A percentile compares a stretch with the other conserved stretches of the same genome.
These are phyloP conservation scores for Invenusta paracnida DNA, from an alignment of 2,888 invertebrate genomes.

Conservation along the genomic window DNA sequence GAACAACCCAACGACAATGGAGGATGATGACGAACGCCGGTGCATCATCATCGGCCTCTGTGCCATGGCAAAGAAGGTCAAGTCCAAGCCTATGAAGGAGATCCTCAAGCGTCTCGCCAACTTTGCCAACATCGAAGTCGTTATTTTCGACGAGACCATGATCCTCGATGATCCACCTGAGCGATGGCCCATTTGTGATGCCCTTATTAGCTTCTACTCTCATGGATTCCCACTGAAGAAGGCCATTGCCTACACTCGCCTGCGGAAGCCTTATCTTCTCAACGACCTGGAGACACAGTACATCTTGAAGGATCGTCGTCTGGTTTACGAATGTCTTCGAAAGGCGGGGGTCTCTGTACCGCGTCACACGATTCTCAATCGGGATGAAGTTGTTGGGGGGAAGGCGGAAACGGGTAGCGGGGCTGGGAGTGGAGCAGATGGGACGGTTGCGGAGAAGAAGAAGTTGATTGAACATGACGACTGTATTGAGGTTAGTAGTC, in stretches of 20 bases:
- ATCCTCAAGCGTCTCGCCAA: constrained; percentile 81
- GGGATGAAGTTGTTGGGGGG: too few species aligned
- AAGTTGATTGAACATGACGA: constrained; percentile 44
- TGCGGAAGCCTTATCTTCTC: constrained; percentile 89
- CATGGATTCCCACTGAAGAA: constrained; percentile 96
- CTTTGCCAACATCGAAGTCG: constrained; percentile 39
- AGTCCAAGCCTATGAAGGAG: constrained; percentile 98
- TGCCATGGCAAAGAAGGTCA: constrained; percentile 98
- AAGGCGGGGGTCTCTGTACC: constrained; percentile 94
- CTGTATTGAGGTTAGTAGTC: constrained; percentile 32
- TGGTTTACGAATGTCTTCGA: constrained; percentile 61
- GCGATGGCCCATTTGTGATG: constrained; percentile 95
- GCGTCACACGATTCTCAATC: constrained; percentile 87
- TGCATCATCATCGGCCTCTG: constrained; percentile 74
- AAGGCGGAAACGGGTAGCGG: too few species aligned
- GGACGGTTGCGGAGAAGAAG: too few species aligned
- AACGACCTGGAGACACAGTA: constrained; percentile 98
- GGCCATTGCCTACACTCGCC: constrained; percentile 87
- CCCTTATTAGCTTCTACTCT: constrained; percentile 93
- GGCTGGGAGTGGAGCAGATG: too few species aligned
- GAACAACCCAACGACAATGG: background rate
- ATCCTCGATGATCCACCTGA: constrained; percentile 92
- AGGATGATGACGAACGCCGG: background rate
- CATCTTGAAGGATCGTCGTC: constrained; percentile 75
- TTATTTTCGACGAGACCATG: constrained; percentile 83